These are phyloP conservation scores for Lycia hirtaria DNA, from an alignment of 2,888 invertebrate species.

Conservation along the genomic window DNA sequence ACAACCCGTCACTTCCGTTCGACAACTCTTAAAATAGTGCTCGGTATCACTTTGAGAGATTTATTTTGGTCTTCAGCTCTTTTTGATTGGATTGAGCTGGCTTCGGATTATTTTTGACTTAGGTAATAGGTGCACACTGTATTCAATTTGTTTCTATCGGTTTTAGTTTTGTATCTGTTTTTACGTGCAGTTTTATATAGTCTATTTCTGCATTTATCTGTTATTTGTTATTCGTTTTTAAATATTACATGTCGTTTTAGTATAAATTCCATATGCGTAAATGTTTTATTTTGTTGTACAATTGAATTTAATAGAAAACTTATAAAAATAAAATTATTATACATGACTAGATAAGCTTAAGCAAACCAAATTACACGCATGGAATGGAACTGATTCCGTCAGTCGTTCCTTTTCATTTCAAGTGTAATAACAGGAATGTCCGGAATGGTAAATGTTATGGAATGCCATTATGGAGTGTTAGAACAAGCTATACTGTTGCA, in stretches of 20 bases:
- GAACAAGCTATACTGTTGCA: background rate
- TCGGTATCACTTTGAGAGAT: background rate
- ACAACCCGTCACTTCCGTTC: background rate
- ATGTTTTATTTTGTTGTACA: too few relatives aligned
- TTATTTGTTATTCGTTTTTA: too few relatives aligned
- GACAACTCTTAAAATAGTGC: background rate
- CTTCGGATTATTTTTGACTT: background rate
- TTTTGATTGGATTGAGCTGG: background rate
- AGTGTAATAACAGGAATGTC: slow-evolving; percentile 7
- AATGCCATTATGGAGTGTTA: background rate
- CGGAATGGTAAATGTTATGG: slow-evolving; percentile 1
- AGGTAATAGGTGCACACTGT: background rate
- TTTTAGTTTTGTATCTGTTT: too few relatives aligned
- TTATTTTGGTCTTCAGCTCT: slow-evolving; percentile 2
- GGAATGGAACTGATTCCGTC: background rate
- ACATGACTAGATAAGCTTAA: too few relatives aligned
- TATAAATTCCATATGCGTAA: too few relatives aligned
- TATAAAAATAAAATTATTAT: too few relatives aligned
- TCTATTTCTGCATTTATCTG: too few relatives aligned
- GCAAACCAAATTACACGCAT: too few relatives aligned
- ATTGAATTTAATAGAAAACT: too few relatives aligned
- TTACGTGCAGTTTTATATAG: too few relatives aligned
- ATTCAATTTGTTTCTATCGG: background rate
- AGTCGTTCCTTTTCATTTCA: background rate
- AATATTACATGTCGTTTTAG: too few relatives aligned